These are phyloP conservation scores for Clarias laeviceps DNA, from an alignment of 2,797 vertebrate species.

Conservation along the genomic window DNA sequence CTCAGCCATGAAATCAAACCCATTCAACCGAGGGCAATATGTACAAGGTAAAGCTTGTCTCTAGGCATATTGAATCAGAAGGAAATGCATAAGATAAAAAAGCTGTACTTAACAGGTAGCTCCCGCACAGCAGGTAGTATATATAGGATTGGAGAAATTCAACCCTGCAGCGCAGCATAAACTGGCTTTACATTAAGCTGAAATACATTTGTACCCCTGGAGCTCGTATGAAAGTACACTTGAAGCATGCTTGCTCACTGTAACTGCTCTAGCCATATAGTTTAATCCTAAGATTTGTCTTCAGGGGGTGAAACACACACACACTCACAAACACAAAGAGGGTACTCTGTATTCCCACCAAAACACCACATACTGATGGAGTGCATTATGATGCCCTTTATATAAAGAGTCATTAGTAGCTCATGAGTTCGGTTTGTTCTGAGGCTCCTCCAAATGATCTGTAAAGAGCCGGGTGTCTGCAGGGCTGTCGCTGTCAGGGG, in stretches of 20 bases:
- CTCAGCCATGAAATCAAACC: constrained; percentile 51
- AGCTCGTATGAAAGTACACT: constrained; percentile 21
- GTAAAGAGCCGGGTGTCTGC: constrained; percentile 61
- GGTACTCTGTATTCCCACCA: constrained; percentile 39
- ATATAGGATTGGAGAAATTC: constrained; percentile 37
- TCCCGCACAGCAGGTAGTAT: constrained; percentile 35
- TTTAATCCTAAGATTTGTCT: constrained; percentile 3
- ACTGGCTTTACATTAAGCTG: constrained; percentile 28
- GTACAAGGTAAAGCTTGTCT: constrained; percentile 53
- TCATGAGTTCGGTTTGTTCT: constrained; percentile 73
- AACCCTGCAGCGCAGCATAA: constrained; percentile 14
- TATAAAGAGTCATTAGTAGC: constrained; percentile 75
- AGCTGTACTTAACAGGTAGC: constrained; percentile 50
- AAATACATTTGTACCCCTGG: constrained; percentile 31
- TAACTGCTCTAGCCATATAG: constrained; percentile 12
- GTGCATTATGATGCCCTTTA: constrained; percentile 67
- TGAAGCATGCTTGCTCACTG: constrained; percentile 30
- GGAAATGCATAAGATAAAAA: constrained; percentile 44
- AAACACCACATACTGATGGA: constrained; percentile 54
- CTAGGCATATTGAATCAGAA: constrained; percentile 40
- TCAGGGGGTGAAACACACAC: not conserved
- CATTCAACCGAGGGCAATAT: constrained; percentile 46
- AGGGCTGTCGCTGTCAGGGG: constrained; percentile 58
- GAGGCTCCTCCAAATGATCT: constrained; percentile 74
- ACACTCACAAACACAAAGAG: constrained; percentile 1